A percentile compares a stretch with the other conserved stretches of the same genome.
These are phyloP conservation scores for Potamarius usumacintae DNA, from an alignment of 2,113 vertebrate species.

Conservation along the genomic window DNA sequence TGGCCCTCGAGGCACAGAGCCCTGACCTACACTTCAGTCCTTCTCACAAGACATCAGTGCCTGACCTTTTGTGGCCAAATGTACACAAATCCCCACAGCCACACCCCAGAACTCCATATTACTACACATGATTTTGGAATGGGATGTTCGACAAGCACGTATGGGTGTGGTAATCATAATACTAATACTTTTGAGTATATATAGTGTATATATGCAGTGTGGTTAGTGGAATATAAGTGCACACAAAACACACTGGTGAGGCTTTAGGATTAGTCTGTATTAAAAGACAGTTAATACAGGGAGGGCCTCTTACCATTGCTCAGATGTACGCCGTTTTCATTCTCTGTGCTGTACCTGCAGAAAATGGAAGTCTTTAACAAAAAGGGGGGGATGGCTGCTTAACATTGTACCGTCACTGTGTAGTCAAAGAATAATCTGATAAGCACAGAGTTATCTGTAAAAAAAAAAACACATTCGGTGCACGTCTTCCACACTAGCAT, in stretches of 20 bases:
- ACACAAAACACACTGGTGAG: slow-evolving; percentile 56
- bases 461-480: not conserved
- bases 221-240: not conserved
- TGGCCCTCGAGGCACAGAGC: not conserved
- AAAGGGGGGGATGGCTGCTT: slow-evolving; percentile 35
- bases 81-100: not conserved
- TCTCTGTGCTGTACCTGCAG: slow-evolving; percentile 99
- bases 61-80: not conserved
- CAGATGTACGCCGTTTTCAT: slow-evolving; percentile 99
- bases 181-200: not conserved
- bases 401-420: slow-evolving; percentile 5
- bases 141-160: not conserved
- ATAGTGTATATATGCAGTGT: not conserved
- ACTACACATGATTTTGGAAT: not conserved
- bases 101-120: not conserved
- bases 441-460: not conserved
- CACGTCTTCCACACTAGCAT: not conserved
- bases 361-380: slow-evolving; percentile 88
- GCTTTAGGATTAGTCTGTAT: slow-evolving; percentile 79
- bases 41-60: not conserved
- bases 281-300: slow-evolving; percentile 30
- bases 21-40: not conserved
- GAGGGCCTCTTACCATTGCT: slow-evolving; percentile 93
- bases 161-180: not conserved
- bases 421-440: not conserved